phyloP scores from a whole-genome alignment of 2,888 invertebrate genomes.

The Himalopsyche tibetana region DNA sequence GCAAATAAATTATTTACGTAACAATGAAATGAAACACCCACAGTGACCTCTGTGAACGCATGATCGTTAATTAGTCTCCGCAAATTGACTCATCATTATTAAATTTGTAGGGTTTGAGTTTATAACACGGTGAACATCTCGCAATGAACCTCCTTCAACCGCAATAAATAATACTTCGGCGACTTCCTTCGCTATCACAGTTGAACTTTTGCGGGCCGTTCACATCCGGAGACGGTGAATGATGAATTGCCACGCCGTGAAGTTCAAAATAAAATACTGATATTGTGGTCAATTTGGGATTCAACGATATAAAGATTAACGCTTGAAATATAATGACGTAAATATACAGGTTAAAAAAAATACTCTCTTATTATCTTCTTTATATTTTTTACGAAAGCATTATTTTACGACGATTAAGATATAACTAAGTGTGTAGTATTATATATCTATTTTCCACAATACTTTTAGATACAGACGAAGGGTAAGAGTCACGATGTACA shows the following conservation, averaged over 20 bases:
- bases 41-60: background rate
- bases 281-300: too few species aligned
- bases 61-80: background rate
- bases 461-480: too few species aligned
- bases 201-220: constrained; percentile 6
- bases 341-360: too few species aligned
- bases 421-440: too few species aligned
- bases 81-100: background rate
- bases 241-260: background rate
- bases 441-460: too few species aligned
- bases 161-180: background rate
- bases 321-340: too few species aligned
- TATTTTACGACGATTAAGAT: too few species aligned
- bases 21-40: background rate
- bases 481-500: too few species aligned
- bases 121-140: background rate
- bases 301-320: too few species aligned
- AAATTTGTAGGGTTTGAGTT: background rate
- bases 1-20: background rate
- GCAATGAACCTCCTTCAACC: constrained; percentile 15
- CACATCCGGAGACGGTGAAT: constrained; percentile 7
- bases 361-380: too few species aligned
- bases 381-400: too few species aligned
- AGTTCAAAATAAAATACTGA: too few species aligned
- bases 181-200: background rate